Conservation (phyloP, 1,140 invertebrate genomes). For the Bombus soroeensis region DNA sequence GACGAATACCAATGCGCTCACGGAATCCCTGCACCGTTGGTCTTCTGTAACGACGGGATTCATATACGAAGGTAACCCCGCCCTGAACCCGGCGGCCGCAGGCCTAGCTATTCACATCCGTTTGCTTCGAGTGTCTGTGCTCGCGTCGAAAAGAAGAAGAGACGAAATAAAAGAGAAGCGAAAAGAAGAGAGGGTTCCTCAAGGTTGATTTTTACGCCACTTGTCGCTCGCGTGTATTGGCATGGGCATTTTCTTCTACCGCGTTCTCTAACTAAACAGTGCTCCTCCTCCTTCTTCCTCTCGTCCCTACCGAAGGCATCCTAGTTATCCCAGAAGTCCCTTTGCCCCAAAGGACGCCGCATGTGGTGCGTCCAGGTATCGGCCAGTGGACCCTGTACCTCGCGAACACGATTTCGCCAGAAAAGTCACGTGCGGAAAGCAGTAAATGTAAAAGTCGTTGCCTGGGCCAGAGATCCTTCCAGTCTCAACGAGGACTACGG, state of each 20-base stretch:
- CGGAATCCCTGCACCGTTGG: conserved; percentile 49
- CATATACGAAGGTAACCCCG: conserved; percentile 57
- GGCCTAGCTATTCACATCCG: conserved; percentile 48
- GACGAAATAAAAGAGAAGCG: not conserved
- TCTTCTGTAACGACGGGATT: conserved; percentile 64
- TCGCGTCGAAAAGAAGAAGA: conserved; percentile 31
- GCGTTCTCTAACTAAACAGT: conserved; percentile 40
- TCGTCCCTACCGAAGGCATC: conserved; percentile 7
- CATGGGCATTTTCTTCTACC: conserved; percentile 19
- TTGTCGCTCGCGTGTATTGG: conserved; percentile 43
- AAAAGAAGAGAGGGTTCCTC: conserved; percentile 34
- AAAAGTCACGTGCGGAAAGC: conserved; percentile 59
- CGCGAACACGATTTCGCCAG: not conserved
- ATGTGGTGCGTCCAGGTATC: conserved; percentile 43
- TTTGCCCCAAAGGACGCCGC: conserved; percentile 57
- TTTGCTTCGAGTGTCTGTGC: conserved; percentile 36
- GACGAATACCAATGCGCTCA: conserved; percentile 32
- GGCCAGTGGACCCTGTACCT: not conserved
- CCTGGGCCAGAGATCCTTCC: not conserved
- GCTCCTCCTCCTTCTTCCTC: not conserved
- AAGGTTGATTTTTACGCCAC: conserved; percentile 68
- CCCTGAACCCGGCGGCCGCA: conserved; percentile 32
- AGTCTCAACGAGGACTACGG: conserved; percentile 47
- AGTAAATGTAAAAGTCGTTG: conserved; percentile 44
- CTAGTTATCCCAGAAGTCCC: conserved; percentile 23